Conservation (phyloP, 2,113 vertebrate species). For the Centropus unirufus region DNA sequence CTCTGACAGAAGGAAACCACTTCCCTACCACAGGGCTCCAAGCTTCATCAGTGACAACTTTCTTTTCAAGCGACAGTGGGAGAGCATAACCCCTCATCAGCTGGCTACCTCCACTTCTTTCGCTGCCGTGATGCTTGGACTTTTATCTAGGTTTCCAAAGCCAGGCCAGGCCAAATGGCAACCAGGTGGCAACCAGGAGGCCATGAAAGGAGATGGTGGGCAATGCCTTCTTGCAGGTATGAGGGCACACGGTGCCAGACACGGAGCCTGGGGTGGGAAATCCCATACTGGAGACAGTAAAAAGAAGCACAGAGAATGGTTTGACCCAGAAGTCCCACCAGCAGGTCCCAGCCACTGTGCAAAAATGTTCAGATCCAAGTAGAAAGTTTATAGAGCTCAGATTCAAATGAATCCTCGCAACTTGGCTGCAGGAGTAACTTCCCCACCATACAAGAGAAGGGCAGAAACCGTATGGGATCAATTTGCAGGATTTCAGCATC, state of each 20-base stretch:
- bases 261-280: neutral
- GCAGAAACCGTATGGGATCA: neutral
- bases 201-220: neutral
- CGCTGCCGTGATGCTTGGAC: neutral
- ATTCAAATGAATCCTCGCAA: neutral
- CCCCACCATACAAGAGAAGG: neutral
- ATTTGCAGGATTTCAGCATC: neutral
- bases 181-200: rapidly evolving
- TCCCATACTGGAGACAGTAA: neutral
- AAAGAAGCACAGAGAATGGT: neutral
- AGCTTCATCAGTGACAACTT: neutral
- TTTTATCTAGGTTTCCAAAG: neutral
- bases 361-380: neutral
- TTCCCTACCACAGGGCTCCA: neutral
- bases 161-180: neutral
- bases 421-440: neutral
- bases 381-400: neutral
- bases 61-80: neutral
- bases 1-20: neutral
- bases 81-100: rapidly evolving
- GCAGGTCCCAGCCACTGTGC: neutral
- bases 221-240: neutral
- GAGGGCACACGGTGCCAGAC: neutral
- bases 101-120: neutral
- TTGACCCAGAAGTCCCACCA: neutral